Percentiles rank a stretch among this genome's conserved stretches.
These are phyloP conservation scores for Malaclemys terrapin DNA, from an alignment of 2,113 vertebrate species.

Conservation along the genomic window DNA sequence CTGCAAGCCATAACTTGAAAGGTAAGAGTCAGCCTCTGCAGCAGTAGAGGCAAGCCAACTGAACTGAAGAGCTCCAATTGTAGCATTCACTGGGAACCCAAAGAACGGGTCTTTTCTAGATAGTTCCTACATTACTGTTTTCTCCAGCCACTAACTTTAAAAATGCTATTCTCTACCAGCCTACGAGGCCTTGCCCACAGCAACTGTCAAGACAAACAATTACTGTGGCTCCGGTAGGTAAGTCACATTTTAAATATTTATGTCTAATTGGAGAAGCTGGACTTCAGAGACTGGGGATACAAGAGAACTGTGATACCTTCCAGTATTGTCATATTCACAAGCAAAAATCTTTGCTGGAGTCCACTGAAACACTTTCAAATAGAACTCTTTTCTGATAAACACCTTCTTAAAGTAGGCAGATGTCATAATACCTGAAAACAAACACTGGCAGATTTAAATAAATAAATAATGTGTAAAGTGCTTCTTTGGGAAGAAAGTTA, in stretches of 20 bases:
- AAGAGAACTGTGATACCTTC: background rate
- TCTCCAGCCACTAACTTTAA: background rate
- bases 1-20: background rate
- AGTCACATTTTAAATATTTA: background rate
- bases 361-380: background rate
- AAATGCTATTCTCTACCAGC: background rate
- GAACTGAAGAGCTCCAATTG: too few relatives aligned
- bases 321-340: background rate
- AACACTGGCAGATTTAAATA: background rate
- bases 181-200: background rate
- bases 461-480: background rate
- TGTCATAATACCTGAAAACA: background rate
- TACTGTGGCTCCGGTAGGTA: background rate
- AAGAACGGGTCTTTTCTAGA: background rate
- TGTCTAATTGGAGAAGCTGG: background rate
- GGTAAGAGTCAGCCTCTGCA: background rate
- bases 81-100: background rate
- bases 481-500: background rate
- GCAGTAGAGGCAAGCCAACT: background rate
- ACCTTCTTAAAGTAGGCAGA: background rate
- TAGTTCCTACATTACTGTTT: background rate
- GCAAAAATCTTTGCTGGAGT: background rate
- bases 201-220: background rate
- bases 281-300: too few relatives aligned
- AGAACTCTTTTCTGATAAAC: background rate